Base-by-base conservation (phyloP, 2,113 vertebrate species). In the Daubentonia madagascariensis region DNA sequence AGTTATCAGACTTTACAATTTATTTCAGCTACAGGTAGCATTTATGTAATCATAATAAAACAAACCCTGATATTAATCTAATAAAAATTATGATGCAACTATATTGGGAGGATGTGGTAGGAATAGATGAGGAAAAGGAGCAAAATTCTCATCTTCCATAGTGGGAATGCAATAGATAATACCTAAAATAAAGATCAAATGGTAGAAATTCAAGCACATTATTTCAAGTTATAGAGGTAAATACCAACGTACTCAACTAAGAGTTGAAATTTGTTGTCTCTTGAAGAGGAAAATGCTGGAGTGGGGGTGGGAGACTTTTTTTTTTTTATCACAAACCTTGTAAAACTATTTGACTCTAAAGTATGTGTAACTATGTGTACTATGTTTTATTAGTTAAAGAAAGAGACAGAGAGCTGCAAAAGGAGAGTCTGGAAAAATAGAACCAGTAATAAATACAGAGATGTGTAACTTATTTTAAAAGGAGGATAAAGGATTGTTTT, bases 301-400 rank as follows among this genome's bases (percentile, higher is more conserved):
- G 10, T 85, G 5, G 61, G 20, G 2, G 40, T n/a, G 6, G 23
- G 50, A 5, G 10, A 45, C 32, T 67, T 50, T 22, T 79, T 22
- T 54, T 94, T 91, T 91, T 68, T 88, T 28, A 50, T 88, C 85
- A 35, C 8, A n/a, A 91, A 85, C 9, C 17, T 79, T 95, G 4
- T 28, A 91, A 52, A 93, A 85, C 52, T 83, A 65, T 52, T 89
- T 94, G 45, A 61, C 70, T 75, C 57, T 85, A 85, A 93, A 91
- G 5, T 43, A 37, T 73, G 22, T 18, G 0, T 59, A 54, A 80
- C 48, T 68, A 25, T 32, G 28, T 70, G 30, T 22, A 57, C 52
- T 63, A 7, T 40, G 10, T 91, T 88, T 95, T 96, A 30, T 78
- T 85, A 73, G 45, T 67, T 81, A 91, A 65, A 70, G 84, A 85